phyloP scores from a whole-genome alignment of 2,797 vertebrate species.

The Tenualosa ilisha region DNA sequence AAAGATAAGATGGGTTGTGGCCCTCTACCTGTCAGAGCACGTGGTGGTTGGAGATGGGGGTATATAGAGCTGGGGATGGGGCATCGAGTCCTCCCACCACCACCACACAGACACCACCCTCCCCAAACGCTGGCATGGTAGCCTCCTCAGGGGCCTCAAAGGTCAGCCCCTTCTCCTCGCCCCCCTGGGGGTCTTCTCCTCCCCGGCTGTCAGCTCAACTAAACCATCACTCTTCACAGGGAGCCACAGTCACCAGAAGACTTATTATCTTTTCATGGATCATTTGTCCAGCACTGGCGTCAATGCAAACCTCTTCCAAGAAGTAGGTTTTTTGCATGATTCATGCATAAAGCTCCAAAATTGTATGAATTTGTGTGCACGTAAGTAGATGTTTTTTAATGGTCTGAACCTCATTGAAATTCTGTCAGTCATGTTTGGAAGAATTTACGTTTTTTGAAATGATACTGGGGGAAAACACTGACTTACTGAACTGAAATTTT shows the following conservation, averaged over 20 bases:
- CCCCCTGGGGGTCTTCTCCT: constrained; percentile 11
- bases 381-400: neutral
- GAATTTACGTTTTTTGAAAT: neutral
- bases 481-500: neutral
- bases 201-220: constrained; percentile 7
- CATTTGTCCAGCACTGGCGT: neutral
- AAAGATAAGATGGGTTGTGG: neutral
- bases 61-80: neutral
- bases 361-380: neutral
- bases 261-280: constrained; percentile 22
- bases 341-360: neutral
- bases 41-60: neutral
- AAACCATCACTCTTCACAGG: constrained; percentile 13
- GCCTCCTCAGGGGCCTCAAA: neutral
- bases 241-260: constrained; percentile 11
- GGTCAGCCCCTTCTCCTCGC: neutral
- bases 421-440: neutral
- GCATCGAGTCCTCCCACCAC: neutral
- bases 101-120: neutral
- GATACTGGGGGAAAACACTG: neutral
- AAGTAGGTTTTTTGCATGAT: neutral
- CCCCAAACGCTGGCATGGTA: neutral
- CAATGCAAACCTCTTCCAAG: neutral
- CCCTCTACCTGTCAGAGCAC: neutral
- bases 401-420: neutral